These are phyloP conservation scores for Empis livida DNA, from an alignment of 2,888 invertebrate genomes.

Conservation along the genomic window DNA sequence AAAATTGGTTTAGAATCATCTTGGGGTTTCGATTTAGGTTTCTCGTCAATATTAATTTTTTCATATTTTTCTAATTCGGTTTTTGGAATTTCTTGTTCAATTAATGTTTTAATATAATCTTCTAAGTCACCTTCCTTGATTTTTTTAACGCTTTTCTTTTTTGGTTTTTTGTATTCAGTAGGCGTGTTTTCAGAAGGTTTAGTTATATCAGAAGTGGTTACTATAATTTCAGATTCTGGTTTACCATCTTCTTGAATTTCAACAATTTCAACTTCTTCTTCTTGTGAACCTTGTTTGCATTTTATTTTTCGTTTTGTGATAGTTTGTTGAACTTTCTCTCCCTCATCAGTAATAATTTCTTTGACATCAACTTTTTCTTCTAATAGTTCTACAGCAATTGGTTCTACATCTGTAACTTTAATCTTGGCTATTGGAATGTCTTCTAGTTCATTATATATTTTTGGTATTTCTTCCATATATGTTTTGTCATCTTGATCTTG, in stretches of 20 bases:
- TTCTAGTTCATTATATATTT: slow-evolving; percentile 17
- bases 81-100: slow-evolving; percentile 29
- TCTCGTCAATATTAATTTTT: slow-evolving; percentile 28
- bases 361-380: slow-evolving; percentile 19
- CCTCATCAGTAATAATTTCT: slow-evolving; percentile 29
- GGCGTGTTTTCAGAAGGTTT: slow-evolving; percentile 12
- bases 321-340: slow-evolving; percentile 24
- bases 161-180: slow-evolving; percentile 16
- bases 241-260: slow-evolving; percentile 25
- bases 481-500: slow-evolving; percentile 4
- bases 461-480: not conserved
- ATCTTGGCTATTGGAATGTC: slow-evolving; percentile 34
- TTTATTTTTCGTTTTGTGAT: slow-evolving; percentile 30
- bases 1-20: slow-evolving; percentile 12
- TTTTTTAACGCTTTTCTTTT: slow-evolving; percentile 26
- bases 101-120: slow-evolving; percentile 24
- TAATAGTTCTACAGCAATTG: slow-evolving; percentile 17
- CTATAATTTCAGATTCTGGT: slow-evolving; percentile 18
- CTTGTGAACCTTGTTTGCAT: slow-evolving; percentile 33
- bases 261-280: slow-evolving; percentile 33
- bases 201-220: slow-evolving; percentile 18
- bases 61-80: slow-evolving; percentile 34
- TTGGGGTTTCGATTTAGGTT: slow-evolving; percentile 18
- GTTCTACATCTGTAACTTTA: slow-evolving; percentile 31
- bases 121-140: slow-evolving; percentile 23